These are phyloP conservation scores for Drosophila santomea DNA, from an alignment of 1,140 invertebrate genomes.

Conservation along the genomic window DNA sequence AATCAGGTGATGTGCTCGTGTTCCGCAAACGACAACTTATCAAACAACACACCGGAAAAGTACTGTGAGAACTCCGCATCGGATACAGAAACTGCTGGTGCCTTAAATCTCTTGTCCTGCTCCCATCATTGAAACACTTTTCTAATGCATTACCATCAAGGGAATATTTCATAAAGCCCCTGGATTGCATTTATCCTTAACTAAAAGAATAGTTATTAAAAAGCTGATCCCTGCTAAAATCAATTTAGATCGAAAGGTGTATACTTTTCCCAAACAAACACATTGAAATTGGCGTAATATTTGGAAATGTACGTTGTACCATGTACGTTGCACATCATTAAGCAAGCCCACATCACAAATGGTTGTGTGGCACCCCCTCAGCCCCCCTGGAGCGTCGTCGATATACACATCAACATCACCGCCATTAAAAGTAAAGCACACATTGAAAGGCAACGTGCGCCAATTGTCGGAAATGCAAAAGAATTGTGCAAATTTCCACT, in stretches of 20 bases:
- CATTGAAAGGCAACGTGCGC: slow-evolving; percentile 69
- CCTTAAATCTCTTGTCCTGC: no score
- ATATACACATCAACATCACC: slow-evolving; percentile 26
- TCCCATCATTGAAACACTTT: no score
- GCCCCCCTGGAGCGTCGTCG: slow-evolving; percentile 7
- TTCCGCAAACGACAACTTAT: slow-evolving; percentile 11
- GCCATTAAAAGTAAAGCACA: slow-evolving; percentile 55
- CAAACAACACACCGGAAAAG: slow-evolving; percentile 22
- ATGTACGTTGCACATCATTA: slow-evolving; percentile 7
- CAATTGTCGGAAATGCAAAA: slow-evolving; percentile 63
- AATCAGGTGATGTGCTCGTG: slow-evolving; percentile 49
- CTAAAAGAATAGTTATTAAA: no score
- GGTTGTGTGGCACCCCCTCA: not conserved
- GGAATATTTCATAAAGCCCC: not conserved
- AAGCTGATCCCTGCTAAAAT: no score
- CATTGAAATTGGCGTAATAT: not conserved
- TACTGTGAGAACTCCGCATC: slow-evolving; percentile 16
- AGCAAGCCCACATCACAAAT: slow-evolving; percentile 13
- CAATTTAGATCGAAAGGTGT: no score
- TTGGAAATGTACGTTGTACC: not conserved
- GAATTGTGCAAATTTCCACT: slow-evolving; percentile 49
- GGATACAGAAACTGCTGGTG: slow-evolving; percentile 3
- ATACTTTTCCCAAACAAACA: no score
- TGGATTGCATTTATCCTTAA: no score
- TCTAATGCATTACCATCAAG: not conserved